Percentiles rank a stretch among this genome's conserved stretches.
Evolutionary conservation across 1,140 invertebrate genomes (phyloP).

Genomic region (Babylonia areolata): DNA sequence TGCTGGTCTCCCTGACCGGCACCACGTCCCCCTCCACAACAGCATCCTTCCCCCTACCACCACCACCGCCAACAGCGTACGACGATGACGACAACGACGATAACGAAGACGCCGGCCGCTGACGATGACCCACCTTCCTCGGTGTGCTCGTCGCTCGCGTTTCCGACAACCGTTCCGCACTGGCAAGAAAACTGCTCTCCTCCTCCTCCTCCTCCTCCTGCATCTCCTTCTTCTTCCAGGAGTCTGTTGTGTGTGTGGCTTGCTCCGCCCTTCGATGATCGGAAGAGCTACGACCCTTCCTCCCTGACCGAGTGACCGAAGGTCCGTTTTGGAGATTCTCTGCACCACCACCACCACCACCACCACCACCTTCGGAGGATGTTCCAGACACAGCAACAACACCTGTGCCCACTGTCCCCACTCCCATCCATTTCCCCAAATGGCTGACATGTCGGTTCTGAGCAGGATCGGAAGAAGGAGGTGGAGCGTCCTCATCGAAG

Average conservation of each 20-base stretch:
- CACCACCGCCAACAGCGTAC: no score
- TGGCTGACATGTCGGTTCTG: neutral
- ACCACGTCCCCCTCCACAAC: neutral
- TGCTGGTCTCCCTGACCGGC: neutral
- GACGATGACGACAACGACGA: no score
- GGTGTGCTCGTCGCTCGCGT: constrained; percentile 4
- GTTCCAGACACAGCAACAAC: no score
- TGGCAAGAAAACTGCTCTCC: neutral
- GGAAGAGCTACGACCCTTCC: no score
- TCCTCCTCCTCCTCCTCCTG: neutral
- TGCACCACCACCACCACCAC: neutral
- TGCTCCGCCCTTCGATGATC: no score
- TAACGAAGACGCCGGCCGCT: neutral
- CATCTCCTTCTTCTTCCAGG: neutral
- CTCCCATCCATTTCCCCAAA: constrained; percentile 12
- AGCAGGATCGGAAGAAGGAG: no score
- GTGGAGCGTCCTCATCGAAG: constrained; percentile 17
- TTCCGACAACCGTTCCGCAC: neutral
- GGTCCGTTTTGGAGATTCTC: no score
- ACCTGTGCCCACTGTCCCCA: neutral
- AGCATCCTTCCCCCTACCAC: neutral
- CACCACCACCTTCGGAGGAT: no score
- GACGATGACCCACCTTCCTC: neutral
- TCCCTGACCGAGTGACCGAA: no score
- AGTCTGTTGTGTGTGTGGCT: no score